phyloP scores from a whole-genome alignment of 2,113 vertebrate species.

The Indri indri region DNA sequence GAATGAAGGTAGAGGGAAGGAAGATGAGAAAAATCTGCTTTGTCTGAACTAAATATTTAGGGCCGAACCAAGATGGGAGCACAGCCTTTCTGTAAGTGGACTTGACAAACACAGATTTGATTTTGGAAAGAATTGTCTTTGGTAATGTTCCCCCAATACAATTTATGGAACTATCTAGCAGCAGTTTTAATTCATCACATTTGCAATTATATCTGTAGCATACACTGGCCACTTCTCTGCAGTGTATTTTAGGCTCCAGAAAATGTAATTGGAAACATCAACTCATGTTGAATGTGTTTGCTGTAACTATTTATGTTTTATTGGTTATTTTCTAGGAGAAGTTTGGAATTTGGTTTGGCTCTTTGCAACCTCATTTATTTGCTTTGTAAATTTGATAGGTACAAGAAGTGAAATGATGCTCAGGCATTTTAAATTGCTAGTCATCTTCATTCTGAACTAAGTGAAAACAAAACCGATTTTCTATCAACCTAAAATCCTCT shows the following conservation, averaged over 20 bases:
- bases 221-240: not conserved
- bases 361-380: not conserved
- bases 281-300: not conserved
- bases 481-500: not conserved
- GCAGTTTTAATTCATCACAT: not conserved
- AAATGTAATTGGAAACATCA: conserved; percentile 6
- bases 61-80: not conserved
- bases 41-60: not conserved
- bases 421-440: not conserved
- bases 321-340: not conserved
- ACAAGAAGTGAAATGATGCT: not conserved
- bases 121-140: not conserved
- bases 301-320: not conserved
- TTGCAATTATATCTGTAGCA: not conserved
- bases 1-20: not conserved
- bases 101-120: not conserved
- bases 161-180: not conserved
- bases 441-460: not conserved
- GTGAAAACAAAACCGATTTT: conserved; percentile 17
- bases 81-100: not conserved
- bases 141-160: not conserved
- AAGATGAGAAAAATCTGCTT: not conserved
- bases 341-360: conserved; percentile 8
- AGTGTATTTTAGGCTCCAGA: not conserved
- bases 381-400: conserved; percentile 8